phyloP scores from a whole-genome alignment of 2,797 vertebrate genomes.

The Meriones psammophilus region DNA sequence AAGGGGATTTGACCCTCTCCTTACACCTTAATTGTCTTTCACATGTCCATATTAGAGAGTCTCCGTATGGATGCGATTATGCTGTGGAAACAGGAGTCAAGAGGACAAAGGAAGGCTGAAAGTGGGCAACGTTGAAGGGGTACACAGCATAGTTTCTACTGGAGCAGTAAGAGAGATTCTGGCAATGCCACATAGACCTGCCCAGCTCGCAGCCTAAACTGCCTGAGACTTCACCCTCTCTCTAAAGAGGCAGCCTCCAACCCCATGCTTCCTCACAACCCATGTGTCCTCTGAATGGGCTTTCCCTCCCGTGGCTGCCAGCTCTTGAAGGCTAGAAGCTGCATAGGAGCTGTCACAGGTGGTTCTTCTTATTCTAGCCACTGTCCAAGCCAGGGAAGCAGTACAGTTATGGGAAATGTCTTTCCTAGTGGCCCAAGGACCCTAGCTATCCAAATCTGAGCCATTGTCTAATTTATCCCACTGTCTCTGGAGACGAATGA shows the following conservation, averaged over 20 bases:
- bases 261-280: not conserved
- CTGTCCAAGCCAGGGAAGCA: not conserved
- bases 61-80: not conserved
- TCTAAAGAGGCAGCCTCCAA: not conserved
- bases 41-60: not conserved
- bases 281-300: not conserved
- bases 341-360: not conserved
- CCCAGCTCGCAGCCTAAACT: not conserved
- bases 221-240: not conserved
- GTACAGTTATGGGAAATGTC: fast-evolving
- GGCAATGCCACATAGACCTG: not conserved
- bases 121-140: not conserved
- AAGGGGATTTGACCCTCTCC: not conserved
- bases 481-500: not conserved
- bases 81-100: not conserved
- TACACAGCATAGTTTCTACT: not conserved
- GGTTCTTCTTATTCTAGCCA: not conserved
- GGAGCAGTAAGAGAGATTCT: not conserved
- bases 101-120: not conserved
- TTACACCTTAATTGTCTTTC: not conserved
- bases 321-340: not conserved
- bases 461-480: not conserved
- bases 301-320: not conserved
- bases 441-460: not conserved
- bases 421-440: not conserved